Percentiles rank a stretch among this genome's conserved stretches.
Evolutionary conservation across 2,888 invertebrate species (phyloP).

Genomic region (Cryptosula pallasiana): DNA sequence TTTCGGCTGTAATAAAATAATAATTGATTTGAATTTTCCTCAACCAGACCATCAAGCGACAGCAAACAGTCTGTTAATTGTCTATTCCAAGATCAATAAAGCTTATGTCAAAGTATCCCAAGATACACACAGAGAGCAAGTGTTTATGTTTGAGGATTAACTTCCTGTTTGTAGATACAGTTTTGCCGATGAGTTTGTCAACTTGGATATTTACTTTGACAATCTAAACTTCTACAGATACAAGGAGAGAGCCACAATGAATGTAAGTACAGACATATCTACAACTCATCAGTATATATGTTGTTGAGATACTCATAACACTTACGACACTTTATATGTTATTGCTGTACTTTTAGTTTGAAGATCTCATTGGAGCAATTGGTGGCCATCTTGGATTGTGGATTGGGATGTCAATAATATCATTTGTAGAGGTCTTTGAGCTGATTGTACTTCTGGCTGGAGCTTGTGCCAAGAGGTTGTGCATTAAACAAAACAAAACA

Average conservation of each 20-base stretch:
- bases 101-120: no score
- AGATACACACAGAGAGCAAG: no score
- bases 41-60: no score
- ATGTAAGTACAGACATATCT: conserved; percentile 4
- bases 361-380: conserved; percentile 8
- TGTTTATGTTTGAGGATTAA: no score
- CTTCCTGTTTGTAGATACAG: conserved; percentile 6
- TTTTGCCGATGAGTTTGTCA: conserved; percentile 10
- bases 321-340: no score
- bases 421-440: conserved; percentile 19
- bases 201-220: conserved; percentile 14
- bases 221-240: conserved; percentile 17
- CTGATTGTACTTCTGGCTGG: background rate
- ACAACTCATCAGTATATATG: no score
- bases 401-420: conserved; percentile 17
- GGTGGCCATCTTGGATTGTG: conserved; percentile 23
- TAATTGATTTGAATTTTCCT: no score
- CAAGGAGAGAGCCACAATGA: conserved; percentile 10
- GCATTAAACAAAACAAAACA: no score
- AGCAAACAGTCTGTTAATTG: no score
- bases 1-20: no score
- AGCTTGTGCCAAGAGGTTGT: background rate
- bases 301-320: no score
- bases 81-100: no score
- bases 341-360: conserved; percentile 17